Evolutionary conservation across 92 coral and sea anemone genomes (phyloP), one percentile per base, ranked within the genome.

Genomic region (Montipora capitata): DNA sequence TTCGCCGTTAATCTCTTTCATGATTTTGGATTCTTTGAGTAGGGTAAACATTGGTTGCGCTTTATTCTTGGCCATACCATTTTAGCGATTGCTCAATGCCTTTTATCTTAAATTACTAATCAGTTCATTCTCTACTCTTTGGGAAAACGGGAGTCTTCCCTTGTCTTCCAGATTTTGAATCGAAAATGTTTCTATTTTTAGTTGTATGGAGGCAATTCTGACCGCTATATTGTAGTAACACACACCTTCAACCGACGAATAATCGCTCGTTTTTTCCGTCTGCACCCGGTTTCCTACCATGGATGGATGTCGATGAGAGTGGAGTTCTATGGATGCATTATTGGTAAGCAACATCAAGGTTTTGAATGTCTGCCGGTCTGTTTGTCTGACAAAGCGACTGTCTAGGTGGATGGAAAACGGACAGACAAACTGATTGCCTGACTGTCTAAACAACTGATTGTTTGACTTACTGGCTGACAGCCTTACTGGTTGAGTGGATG

Each of bases 281-380:
- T 95, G 41, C 94, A 93, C 45, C 98, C 98, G 10, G 75, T 77
- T 18, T 75, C 94, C 2, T 95, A 95, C 85, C 79, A 77, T 43
- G 75, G 92, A 74, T 95, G 98, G 98, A 89, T 94, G 68, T 95
- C 98, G 39, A 81, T 95, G 96, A 91, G 98, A 66, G 93, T 82
- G 2, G 96, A 95, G 88, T 76, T 93, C 80, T 95, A 88, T 78
- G 98, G 98, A 12, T 95, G 98, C 72, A 87, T 93, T 77, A 80
- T 95, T 10, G 98, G 98, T 95, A 85, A 45, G 96, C 74, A 63
- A 0, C 8, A 8, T 0, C 5, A 8, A 9, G 1, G 20, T 1
- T 4, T 20, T 61, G 35, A 61, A 4, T 61, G 27, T 14, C 35
- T 61, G 39, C 7, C 15, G 0, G 61, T 4, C 67, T 61, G 20